phyloP scores from a whole-genome alignment of 2,113 vertebrate species.

The Mus spicilegus region DNA sequence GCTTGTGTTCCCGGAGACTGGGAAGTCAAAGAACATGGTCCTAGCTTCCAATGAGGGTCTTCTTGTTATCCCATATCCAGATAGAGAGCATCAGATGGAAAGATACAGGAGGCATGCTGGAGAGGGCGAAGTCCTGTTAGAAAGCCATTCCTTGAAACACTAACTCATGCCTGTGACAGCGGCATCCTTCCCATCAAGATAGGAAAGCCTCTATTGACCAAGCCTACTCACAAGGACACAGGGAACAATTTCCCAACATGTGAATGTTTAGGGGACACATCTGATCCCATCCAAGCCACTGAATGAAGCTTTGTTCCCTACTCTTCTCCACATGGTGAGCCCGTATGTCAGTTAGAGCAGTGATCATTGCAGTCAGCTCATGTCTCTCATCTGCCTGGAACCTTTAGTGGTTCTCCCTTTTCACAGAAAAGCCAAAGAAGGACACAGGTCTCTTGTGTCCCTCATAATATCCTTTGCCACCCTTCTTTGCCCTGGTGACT shows the following conservation, averaged over 20 bases:
- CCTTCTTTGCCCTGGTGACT: neutral
- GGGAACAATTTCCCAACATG: neutral
- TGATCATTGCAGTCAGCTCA: fast-evolving
- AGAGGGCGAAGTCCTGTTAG: neutral
- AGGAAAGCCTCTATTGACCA: no score
- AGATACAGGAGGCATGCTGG: no score
- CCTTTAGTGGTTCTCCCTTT: neutral
- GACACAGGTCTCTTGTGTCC: fast-evolving
- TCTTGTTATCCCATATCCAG: neutral
- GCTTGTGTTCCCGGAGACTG: neutral
- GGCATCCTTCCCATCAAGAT: neutral
- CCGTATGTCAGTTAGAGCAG: fast-evolving
- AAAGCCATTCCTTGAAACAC: neutral
- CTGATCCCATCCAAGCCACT: neutral
- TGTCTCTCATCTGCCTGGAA: neutral
- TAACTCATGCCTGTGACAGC: no score
- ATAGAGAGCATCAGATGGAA: fast-evolving
- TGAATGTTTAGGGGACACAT: neutral
- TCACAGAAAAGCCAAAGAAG: no score
- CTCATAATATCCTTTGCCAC: fast-evolving
- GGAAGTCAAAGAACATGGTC: neutral
- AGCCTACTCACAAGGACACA: neutral
- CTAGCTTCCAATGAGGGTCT: neutral
- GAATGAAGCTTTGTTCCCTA: neutral
- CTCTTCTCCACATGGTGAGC: fast-evolving